These are phyloP conservation scores for Dione juno DNA, from an alignment of 2,888 invertebrate genomes.

Conservation along the genomic window DNA sequence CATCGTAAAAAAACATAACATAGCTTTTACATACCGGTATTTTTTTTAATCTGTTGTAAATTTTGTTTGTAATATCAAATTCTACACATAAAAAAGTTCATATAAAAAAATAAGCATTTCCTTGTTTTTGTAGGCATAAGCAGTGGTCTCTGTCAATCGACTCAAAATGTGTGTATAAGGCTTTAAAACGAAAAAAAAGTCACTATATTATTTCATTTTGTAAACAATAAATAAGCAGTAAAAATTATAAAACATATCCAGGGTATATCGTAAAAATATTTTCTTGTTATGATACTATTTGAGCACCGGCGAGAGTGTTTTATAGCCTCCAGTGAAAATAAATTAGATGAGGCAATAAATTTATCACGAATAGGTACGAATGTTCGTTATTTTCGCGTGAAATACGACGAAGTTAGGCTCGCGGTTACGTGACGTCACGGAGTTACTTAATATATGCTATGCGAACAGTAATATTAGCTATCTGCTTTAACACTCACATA, in stretches of 20 bases:
- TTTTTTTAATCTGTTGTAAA: too few species aligned
- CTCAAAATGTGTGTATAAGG: too few species aligned
- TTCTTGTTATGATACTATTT: background rate
- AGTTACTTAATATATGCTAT: too few species aligned
- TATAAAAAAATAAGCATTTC: too few species aligned
- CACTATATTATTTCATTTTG: too few species aligned
- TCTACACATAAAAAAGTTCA: too few species aligned
- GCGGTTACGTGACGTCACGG: conserved; percentile 38
- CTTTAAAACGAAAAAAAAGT: too few species aligned
- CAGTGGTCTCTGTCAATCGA: too few species aligned
- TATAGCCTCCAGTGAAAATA: conserved; percentile 25
- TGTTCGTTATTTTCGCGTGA: conserved; percentile 27
- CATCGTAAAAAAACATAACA: too few species aligned
- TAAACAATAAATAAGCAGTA: background rate
- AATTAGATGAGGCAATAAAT: conserved; percentile 32
- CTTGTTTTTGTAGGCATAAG: too few species aligned
- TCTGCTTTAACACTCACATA: conserved; percentile 31
- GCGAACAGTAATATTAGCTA: conserved; percentile 38
- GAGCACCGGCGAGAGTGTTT: conserved; percentile 22
- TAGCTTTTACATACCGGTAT: too few species aligned
- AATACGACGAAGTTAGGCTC: conserved; percentile 23
- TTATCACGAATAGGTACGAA: conserved; percentile 25
- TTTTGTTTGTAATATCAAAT: too few species aligned
- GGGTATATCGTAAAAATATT: background rate
- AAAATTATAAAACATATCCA: background rate